Conservation (phyloP, 2,888 invertebrate species). For the Drosophila barbarae region DNA sequence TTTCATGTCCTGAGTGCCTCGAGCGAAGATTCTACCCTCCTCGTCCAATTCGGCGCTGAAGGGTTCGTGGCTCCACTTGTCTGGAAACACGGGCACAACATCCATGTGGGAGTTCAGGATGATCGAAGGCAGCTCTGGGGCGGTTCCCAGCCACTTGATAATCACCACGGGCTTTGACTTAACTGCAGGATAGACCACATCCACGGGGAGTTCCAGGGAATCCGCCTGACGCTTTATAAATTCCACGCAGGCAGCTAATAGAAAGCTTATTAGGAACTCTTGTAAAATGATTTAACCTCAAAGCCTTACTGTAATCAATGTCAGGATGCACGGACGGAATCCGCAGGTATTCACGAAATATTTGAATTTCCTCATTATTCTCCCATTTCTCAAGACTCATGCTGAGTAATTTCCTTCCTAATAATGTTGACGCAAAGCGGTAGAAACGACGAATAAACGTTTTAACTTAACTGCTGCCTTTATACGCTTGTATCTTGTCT, state of each 20-base stretch:
- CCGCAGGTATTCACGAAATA: slow-evolving; percentile 90
- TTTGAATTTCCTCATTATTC: slow-evolving; percentile 84
- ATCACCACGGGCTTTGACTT: slow-evolving; percentile 87
- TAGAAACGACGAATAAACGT: neutral
- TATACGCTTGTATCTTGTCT: neutral
- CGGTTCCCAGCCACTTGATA: slow-evolving; percentile 87
- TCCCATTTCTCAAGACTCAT: slow-evolving; percentile 75
- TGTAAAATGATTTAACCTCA: neutral
- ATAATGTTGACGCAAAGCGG: no score
- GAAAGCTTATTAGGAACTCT: neutral
- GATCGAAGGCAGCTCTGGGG: slow-evolving; percentile 84
- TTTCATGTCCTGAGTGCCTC: slow-evolving; percentile 94
- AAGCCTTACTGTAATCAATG: slow-evolving; percentile 86
- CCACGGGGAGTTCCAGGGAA: slow-evolving; percentile 84
- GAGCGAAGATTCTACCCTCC: slow-evolving; percentile 90
- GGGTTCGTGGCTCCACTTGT: slow-evolving; percentile 93
- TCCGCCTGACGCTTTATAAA: slow-evolving; percentile 89
- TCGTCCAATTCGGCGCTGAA: slow-evolving; percentile 91
- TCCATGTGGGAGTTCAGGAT: slow-evolving; percentile 97
- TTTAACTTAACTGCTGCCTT: neutral
- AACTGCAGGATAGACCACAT: slow-evolving; percentile 81
- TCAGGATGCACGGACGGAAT: slow-evolving; percentile 93
- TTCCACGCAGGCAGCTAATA: slow-evolving; percentile 85
- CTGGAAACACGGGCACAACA: slow-evolving; percentile 95
- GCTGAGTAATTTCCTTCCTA: neutral